Conservation (phyloP, 2,888 invertebrate species). For the Agrotis clavis region DNA sequence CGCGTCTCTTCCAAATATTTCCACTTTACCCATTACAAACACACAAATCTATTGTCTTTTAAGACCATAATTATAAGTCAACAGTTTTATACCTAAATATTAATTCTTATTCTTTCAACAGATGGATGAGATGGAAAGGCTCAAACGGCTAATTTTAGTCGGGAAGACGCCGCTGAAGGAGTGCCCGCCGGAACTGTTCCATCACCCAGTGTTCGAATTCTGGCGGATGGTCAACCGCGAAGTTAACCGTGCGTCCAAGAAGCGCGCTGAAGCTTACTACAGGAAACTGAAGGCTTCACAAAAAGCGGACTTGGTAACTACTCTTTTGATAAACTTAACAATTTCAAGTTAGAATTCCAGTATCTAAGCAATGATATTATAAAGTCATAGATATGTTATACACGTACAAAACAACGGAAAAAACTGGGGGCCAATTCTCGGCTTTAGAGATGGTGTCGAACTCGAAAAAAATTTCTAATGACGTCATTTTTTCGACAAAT, state of each 20-base stretch:
- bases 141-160: slow-evolving; percentile 93
- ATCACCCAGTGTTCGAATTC: slow-evolving; percentile 93
- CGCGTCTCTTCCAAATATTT: too few species aligned
- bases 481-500: too few species aligned
- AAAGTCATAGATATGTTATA: too few species aligned
- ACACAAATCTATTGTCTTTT: too few species aligned
- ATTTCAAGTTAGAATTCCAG: too few species aligned
- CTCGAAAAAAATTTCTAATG: too few species aligned
- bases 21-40: too few species aligned
- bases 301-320: slow-evolving; percentile 78
- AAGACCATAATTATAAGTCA: too few species aligned
- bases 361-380: too few species aligned
- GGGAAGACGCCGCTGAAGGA: slow-evolving; percentile 93
- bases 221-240: slow-evolving; percentile 91
- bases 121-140: slow-evolving; percentile 93
- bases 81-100: slow-evolving; percentile 19
- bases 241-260: slow-evolving; percentile 86
- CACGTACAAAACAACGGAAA: too few species aligned
- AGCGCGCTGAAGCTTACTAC: slow-evolving; percentile 86
- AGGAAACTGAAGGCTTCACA: slow-evolving; percentile 85
- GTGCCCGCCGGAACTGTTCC: slow-evolving; percentile 92
- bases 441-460: too few species aligned
- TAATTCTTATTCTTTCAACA: slow-evolving; percentile 69
- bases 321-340: background rate
- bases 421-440: too few species aligned